A percentile compares a stretch with the other conserved stretches of the same genome.
Evolutionary conservation across 2,888 invertebrate genomes (phyloP).

Genomic region (Cyclophora albipunctata): DNA sequence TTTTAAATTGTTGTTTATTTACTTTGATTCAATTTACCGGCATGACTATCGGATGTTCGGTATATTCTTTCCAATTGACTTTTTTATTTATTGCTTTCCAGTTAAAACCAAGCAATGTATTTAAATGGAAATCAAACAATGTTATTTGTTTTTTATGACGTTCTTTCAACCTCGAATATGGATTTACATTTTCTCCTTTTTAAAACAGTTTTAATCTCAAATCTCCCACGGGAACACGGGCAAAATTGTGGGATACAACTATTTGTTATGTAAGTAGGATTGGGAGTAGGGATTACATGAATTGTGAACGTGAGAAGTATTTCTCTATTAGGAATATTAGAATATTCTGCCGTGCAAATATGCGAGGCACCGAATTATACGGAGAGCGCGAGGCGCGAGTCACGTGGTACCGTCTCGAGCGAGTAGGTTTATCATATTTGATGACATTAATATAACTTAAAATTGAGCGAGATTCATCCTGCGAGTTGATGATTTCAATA

Average conservation of each 20-base stretch:
- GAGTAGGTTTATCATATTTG: neutral
- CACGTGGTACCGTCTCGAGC: too few species aligned
- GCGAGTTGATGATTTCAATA: too few species aligned
- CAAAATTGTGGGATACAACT: too few species aligned
- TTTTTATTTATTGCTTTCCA: neutral
- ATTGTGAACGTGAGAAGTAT: conserved; percentile 4
- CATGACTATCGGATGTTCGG: neutral
- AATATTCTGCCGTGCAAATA: conserved; percentile 25
- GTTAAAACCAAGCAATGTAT: conserved; percentile 1
- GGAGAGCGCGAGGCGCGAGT: conserved; percentile 21
- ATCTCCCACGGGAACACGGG: too few species aligned
- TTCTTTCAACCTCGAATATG: neutral
- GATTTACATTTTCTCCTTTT: neutral
- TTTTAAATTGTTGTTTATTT: too few species aligned
- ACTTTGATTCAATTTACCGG: neutral
- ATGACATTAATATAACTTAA: neutral
- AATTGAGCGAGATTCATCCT: too few species aligned
- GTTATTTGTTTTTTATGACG: too few species aligned
- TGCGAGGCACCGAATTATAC: conserved; percentile 21
- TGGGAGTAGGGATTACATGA: neutral
- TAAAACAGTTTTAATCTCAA: too few species aligned
- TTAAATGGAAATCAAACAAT: conserved; percentile 8
- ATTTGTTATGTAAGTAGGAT: too few species aligned
- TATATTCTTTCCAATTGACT: neutral
- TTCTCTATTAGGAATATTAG: conserved; percentile 10